Conservation (phyloP, 2,888 invertebrate species). For the Megaustenia siamemsis region DNA sequence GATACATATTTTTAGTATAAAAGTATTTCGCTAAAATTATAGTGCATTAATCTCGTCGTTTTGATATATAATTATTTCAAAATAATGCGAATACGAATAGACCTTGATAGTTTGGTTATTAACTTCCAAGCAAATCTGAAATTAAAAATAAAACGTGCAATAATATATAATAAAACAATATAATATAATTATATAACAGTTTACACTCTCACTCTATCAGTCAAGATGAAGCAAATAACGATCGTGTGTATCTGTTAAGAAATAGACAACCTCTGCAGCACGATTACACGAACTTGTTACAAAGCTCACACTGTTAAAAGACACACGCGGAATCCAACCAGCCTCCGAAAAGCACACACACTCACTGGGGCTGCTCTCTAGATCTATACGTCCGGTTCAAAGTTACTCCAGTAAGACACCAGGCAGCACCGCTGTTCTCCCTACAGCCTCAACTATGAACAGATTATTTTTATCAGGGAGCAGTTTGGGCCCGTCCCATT, state of each 20-base stretch:
- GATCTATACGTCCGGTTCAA: no score
- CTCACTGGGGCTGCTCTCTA: constrained; percentile 1
- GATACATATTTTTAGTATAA: no score
- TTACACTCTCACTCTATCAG: neutral
- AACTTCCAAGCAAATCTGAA: neutral
- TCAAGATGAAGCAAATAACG: neutral
- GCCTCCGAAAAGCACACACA: constrained; percentile 6
- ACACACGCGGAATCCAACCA: neutral
- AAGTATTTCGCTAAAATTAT: neutral
- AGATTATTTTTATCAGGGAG: neutral
- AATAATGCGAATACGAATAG: no score
- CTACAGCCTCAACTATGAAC: neutral
- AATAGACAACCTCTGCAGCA: neutral
- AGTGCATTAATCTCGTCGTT: neutral
- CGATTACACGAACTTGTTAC: neutral
- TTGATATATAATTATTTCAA: neutral
- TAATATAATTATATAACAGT: no score
- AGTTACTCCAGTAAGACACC: neutral
- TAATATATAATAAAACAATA: no score
- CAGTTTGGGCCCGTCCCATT: constrained; percentile 25
- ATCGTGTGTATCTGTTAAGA: constrained; percentile 5
- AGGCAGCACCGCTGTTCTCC: neutral
- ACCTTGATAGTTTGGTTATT: neutral
- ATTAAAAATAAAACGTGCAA: neutral
- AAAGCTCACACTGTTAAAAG: neutral